Conservation (phyloP, 2,113 vertebrate genomes). For the Seriola aureovittata region DNA sequence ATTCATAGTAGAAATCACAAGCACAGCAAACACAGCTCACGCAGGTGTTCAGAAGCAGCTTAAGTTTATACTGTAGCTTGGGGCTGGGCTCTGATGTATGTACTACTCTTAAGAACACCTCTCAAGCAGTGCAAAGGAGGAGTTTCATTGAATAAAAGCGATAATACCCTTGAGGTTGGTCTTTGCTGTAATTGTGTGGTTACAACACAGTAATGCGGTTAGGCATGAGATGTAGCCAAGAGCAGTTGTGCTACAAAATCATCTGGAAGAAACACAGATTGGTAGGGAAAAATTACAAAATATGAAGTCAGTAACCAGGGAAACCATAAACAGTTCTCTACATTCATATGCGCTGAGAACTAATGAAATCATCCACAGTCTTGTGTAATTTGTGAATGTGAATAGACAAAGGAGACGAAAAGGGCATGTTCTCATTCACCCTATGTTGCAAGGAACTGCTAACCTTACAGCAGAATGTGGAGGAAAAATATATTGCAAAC, state of each 20-base stretch:
- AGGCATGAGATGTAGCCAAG: slow-evolving; percentile 4
- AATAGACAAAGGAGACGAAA: slow-evolving; percentile 11
- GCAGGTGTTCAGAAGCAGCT: not conserved
- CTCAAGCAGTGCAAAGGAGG: slow-evolving; percentile 1
- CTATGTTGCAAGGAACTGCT: slow-evolving; percentile 7
- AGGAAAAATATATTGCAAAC: slow-evolving; percentile 12
- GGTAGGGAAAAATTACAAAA: not conserved
- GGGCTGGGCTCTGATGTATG: slow-evolving; percentile 4
- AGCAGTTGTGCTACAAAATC: slow-evolving; percentile 15
- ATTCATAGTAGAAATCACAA: not conserved
- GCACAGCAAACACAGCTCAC: not conserved
- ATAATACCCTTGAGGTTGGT: not conserved
- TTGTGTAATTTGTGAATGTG: slow-evolving; percentile 4
- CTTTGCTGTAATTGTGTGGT: slow-evolving; percentile 10
- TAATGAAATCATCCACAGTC: slow-evolving; percentile 7
- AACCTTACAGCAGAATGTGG: slow-evolving; percentile 11
- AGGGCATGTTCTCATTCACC: not conserved
- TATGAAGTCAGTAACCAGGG: slow-evolving; percentile 3
- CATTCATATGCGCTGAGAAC: not conserved
- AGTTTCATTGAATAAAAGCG: slow-evolving; percentile 15
- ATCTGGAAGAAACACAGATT: not conserved
- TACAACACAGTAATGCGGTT: not conserved
- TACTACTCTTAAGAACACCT: slow-evolving; percentile 8
- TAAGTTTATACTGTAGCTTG: not conserved
- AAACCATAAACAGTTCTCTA: slow-evolving; percentile 8